Base-by-base conservation (phyloP, 2,888 invertebrate genomes). In the Amblyjoppa proteus region DNA sequence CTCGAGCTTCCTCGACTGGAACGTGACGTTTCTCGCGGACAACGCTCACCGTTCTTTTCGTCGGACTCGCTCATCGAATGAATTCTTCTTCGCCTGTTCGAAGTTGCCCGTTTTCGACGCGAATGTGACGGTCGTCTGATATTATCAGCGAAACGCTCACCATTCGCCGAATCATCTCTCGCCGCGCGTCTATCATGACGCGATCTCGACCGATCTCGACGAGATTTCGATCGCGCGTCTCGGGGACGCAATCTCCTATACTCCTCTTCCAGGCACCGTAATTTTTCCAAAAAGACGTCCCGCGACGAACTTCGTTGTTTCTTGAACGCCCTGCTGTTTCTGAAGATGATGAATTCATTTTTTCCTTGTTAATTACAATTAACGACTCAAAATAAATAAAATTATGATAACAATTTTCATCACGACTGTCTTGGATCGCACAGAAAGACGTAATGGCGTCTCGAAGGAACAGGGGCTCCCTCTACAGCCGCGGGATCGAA, bases 121-220 rank as follows among this genome's bases (percentile, higher is more conserved):
- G 77, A 81, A 83, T 75, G 78, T 75, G 80, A 85, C 81, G 81
- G 6, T 87, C 87, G 84, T 85, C 87, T 79, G 79, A 71, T 6
- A 51, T 73, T 73, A 68, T 11, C 79, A 81, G 82, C 77, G 74
- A 80, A 74, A 84, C 74, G 82, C 80, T 78, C 83, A 34, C 74
- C 80, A 84, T 84, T 87, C 68, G 82, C 84, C 45, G 82, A 79
- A 51, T 61, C 64, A 11, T 51, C 25, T 41, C 49, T 74, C 41
- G n/a, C 0, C 5, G 41, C 7, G 3, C 11, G 66, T 20, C 41
- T 38, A 11, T 9, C 11, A 20, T 66, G 41, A 66, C 61, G 31
- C 31, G 41, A 66, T 64, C 69, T 56, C 9, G 69, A 45, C 51
- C n/a, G 16, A 16, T 16, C 34, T 69, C 70, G 75, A 56, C 53